A percentile compares a stretch with the other conserved stretches of the same genome.
phyloP scores from a whole-genome alignment of 2,797 vertebrate species.

The Arnoldichthys spilopterus region DNA sequence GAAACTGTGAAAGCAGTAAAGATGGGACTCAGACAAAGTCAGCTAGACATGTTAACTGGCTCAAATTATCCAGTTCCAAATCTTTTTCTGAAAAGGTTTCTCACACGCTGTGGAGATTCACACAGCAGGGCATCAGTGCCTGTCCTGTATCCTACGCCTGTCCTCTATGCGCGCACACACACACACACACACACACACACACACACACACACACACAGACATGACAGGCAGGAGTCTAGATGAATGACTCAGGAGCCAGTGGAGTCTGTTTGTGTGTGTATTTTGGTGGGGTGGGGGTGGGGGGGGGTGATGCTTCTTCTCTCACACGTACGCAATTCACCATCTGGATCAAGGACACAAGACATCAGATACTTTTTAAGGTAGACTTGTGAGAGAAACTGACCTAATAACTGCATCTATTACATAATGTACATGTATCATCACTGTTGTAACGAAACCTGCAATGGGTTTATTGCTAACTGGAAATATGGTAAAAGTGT shows the following conservation, averaged over 20 bases:
- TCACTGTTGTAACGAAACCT: background rate
- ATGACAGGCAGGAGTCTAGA: constrained; percentile 19
- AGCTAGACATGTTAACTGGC: constrained; percentile 24
- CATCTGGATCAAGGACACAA: constrained; percentile 53
- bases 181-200: background rate
- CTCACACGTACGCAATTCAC: constrained; percentile 22
- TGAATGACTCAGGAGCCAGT: constrained; percentile 46
- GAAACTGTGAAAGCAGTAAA: background rate
- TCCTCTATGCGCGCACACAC: constrained; percentile 41
- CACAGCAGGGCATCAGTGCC: constrained; percentile 30
- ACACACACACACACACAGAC: constrained; percentile 1
- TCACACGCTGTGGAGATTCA: constrained; percentile 19
- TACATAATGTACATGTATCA: background rate
- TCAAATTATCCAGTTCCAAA: constrained; percentile 26
- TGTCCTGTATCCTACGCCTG: constrained; percentile 49
- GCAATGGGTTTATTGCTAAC: no score
- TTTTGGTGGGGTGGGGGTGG: background rate
- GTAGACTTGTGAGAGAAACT: constrained; percentile 18
- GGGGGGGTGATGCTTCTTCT: constrained; percentile 33
- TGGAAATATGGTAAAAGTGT: background rate
- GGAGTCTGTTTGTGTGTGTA: constrained; percentile 29
- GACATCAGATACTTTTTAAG: constrained; percentile 27
- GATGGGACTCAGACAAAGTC: background rate
- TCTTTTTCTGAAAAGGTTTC: constrained; percentile 6
- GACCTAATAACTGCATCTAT: background rate